These are phyloP conservation scores for Kuschelorhynchus macadamiae DNA, from an alignment of 2,888 invertebrate genomes.

Conservation along the genomic window DNA sequence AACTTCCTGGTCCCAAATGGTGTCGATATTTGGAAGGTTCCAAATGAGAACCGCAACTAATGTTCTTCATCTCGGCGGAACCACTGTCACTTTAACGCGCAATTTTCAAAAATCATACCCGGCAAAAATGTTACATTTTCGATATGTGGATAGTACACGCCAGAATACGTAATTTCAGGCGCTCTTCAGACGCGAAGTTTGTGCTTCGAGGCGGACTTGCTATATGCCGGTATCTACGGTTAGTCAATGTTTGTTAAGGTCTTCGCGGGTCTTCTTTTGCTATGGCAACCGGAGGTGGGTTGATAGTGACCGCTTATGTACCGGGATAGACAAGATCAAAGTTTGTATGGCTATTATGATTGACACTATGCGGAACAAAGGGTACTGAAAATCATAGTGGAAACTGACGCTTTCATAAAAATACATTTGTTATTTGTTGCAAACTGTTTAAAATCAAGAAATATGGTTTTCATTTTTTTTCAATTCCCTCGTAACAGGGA, in stretches of 20 bases:
- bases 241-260: slow-evolving; percentile 44
- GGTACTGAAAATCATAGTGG: neutral
- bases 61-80: slow-evolving; percentile 56
- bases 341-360: slow-evolving; percentile 34
- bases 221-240: slow-evolving; percentile 40
- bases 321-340: slow-evolving; percentile 38
- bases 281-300: slow-evolving; percentile 38
- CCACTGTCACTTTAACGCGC: slow-evolving; percentile 33
- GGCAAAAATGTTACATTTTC: slow-evolving; percentile 41
- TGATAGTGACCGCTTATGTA: slow-evolving; percentile 40
- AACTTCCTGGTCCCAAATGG: slow-evolving; percentile 52
- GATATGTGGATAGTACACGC: slow-evolving; percentile 6
- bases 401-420: neutral
- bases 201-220: slow-evolving; percentile 29
- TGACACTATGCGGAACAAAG: slow-evolving; percentile 22
- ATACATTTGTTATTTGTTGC: neutral
- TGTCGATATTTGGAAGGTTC: slow-evolving; percentile 56
- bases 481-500: no score
- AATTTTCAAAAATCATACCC: slow-evolving; percentile 26
- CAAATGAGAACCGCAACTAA: slow-evolving; percentile 51
- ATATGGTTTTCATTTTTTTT: no score
- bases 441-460: neutral
- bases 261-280: slow-evolving; percentile 41
- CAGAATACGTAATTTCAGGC: slow-evolving; percentile 29
- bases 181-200: slow-evolving; percentile 33